Evolutionary conservation across 1,140 invertebrate genomes (phyloP).

Genomic region (Homarus americanus): DNA sequence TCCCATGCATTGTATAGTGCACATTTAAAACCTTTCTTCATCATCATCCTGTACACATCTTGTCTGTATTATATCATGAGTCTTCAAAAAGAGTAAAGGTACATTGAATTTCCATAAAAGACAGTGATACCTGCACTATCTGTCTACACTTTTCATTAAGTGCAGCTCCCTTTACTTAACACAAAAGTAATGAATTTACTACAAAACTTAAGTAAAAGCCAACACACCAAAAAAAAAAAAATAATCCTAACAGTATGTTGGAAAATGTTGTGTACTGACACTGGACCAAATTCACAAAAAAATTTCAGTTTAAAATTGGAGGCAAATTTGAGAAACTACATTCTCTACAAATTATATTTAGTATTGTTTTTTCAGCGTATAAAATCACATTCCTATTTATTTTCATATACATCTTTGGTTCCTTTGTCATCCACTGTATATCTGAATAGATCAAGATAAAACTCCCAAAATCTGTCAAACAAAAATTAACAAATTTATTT

Average conservation of each 20-base stretch:
- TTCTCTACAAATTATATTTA: background rate
- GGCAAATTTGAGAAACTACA: background rate
- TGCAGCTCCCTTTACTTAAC: slow-evolving; percentile 8
- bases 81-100: slow-evolving; percentile 11
- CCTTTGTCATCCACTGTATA: slow-evolving; percentile 20
- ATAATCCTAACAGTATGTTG: background rate
- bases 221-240: slow-evolving; percentile 11
- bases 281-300: background rate
- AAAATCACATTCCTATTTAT: slow-evolving; percentile 29
- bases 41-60: slow-evolving; percentile 20
- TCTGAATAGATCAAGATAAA: background rate
- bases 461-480: background rate
- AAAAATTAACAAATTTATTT: background rate
- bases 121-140: background rate
- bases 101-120: slow-evolving; percentile 13
- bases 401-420: slow-evolving; percentile 25
- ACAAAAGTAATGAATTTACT: background rate
- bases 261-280: background rate
- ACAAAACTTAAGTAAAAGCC: slow-evolving; percentile 23
- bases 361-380: slow-evolving; percentile 10
- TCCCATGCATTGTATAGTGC: slow-evolving; percentile 27
- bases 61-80: background rate
- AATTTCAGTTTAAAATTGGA: background rate
- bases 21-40: slow-evolving; percentile 10
- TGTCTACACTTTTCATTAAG: slow-evolving; percentile 13